These are phyloP conservation scores for Molorchus minor DNA, from an alignment of 2,888 invertebrate species.

Conservation along the genomic window DNA sequence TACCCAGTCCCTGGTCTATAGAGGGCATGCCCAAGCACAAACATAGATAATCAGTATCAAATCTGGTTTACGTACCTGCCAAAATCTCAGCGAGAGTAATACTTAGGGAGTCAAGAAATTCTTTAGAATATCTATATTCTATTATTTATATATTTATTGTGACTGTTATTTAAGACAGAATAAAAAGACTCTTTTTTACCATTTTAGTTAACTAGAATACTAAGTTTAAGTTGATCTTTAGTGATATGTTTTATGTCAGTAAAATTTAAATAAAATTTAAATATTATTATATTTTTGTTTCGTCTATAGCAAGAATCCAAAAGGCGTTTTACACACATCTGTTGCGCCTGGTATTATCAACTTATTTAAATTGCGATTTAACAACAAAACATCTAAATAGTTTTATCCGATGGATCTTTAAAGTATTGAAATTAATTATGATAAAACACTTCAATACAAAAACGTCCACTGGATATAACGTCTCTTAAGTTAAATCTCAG, in stretches of 20 bases:
- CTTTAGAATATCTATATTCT: no score
- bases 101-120: constrained; percentile 42
- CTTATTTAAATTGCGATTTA: no score
- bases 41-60: constrained; percentile 46
- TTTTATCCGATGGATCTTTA: no score
- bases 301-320: no score
- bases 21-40: constrained; percentile 69
- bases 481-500: no score
- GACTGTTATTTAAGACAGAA: constrained; percentile 43
- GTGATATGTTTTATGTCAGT: constrained; percentile 55
- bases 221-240: constrained; percentile 54
- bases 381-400: no score
- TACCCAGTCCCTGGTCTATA: constrained; percentile 82
- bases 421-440: no score
- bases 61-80: constrained; percentile 58
- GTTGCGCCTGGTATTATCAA: no score
- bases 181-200: constrained; percentile 50
- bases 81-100: constrained; percentile 47
- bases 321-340: no score
- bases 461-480: no score
- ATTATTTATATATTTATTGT: constrained; percentile 44
- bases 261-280: constrained; percentile 46
- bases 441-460: no score
- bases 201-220: constrained; percentile 49
- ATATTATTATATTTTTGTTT: constrained; percentile 18